These are phyloP conservation scores for Mastacembelus armatus DNA, from an alignment of 2,797 vertebrate species.

Conservation along the genomic window DNA sequence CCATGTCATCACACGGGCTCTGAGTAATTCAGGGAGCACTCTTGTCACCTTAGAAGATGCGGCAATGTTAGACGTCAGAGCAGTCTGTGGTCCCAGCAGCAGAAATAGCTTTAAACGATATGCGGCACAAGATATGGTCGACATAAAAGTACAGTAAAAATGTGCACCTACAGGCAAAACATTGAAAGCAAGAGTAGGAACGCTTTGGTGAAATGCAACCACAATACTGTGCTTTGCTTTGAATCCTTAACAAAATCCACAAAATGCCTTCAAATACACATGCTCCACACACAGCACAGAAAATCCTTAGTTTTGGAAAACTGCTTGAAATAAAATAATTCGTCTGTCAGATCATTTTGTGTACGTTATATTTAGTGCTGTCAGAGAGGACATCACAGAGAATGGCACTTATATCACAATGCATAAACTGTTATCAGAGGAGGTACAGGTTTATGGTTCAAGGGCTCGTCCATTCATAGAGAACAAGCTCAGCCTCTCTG, in stretches of 20 bases:
- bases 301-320: constrained; percentile 74
- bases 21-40: constrained; percentile 81
- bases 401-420: constrained; percentile 82
- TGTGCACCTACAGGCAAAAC: constrained; percentile 50
- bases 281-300: constrained; percentile 26
- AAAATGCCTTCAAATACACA: constrained; percentile 48
- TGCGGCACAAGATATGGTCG: constrained; percentile 19
- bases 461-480: constrained; percentile 84
- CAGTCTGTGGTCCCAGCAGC: constrained; percentile 52
- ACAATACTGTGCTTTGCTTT: constrained; percentile 57
- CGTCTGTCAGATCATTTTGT: constrained; percentile 78
- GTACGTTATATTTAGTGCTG: constrained; percentile 78
- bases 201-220: constrained; percentile 43
- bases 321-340: constrained; percentile 74
- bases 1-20: constrained; percentile 78
- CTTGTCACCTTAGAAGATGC: constrained; percentile 76
- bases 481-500: constrained; percentile 83
- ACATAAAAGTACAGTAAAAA: constrained; percentile 38
- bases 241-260: constrained; percentile 61
- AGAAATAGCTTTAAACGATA: constrained; percentile 50
- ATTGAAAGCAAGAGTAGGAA: constrained; percentile 46
- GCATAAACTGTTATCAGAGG: constrained; percentile 83
- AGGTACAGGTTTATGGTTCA: constrained; percentile 85
- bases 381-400: constrained; percentile 76
- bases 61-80: constrained; percentile 79